phyloP scores from a whole-genome alignment of 2,888 invertebrate species.

The Ormia ochracea region DNA sequence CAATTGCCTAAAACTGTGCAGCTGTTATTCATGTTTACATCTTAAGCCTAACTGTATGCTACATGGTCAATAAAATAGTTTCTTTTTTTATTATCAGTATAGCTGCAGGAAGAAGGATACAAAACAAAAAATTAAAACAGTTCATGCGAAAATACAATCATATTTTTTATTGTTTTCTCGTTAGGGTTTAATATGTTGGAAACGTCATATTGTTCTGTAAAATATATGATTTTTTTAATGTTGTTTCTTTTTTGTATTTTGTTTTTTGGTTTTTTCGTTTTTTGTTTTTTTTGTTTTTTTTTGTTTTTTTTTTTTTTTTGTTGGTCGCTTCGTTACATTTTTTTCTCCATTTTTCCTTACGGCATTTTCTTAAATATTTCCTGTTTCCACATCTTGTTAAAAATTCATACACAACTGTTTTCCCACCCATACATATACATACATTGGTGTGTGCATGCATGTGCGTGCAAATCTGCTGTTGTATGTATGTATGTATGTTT shows the following conservation, averaged over 20 bases:
- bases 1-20: conserved; percentile 44
- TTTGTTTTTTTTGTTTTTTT: too few relatives aligned
- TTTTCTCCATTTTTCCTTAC: background rate
- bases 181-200: conserved; percentile 26
- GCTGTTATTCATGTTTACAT: conserved; percentile 42
- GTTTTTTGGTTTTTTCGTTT: background rate
- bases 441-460: conserved; percentile 46
- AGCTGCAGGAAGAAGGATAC: background rate
- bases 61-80: conserved; percentile 20
- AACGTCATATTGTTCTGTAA: conserved; percentile 37
- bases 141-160: conserved; percentile 75
- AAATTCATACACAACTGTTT: conserved; percentile 25
- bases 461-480: conserved; percentile 63
- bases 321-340: background rate
- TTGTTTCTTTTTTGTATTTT: background rate
- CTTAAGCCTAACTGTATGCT: conserved; percentile 36
- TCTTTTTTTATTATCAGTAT: conserved; percentile 4
- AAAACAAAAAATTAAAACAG: conserved; percentile 69
- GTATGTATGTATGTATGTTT: conserved; percentile 64
- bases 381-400: conserved; percentile 43
- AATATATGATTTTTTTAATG: background rate
- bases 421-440: too few relatives aligned
- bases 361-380: conserved; percentile 57
- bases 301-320: background rate
- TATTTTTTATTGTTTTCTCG: conserved; percentile 71